These are phyloP conservation scores for Enteromius thamalakanensis DNA, from an alignment of 2,797 vertebrate genomes.

Conservation along the genomic window DNA sequence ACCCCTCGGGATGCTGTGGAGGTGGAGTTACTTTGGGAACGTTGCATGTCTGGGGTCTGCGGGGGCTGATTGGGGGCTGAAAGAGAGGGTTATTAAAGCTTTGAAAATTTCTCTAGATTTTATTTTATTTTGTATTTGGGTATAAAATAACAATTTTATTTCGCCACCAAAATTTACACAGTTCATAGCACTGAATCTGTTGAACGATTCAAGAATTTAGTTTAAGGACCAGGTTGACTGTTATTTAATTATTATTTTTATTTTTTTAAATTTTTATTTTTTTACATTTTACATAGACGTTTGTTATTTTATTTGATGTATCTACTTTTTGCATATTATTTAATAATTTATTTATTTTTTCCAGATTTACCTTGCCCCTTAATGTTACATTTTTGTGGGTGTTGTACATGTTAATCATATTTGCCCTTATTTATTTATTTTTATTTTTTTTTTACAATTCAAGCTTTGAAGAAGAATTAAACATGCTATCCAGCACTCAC, in stretches of 20 bases:
- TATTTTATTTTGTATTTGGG: neutral
- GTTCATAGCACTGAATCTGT: neutral
- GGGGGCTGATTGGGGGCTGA: neutral
- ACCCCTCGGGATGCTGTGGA: slow-evolving; percentile 55
- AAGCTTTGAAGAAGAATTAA: neutral
- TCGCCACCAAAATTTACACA: neutral
- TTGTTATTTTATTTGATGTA: neutral
- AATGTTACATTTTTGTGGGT: neutral
- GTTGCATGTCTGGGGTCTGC: slow-evolving; percentile 7
- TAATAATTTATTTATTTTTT: too few relatives aligned
- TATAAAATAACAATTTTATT: neutral
- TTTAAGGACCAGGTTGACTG: neutral
- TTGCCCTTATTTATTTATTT: too few relatives aligned
- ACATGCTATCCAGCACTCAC: neutral
- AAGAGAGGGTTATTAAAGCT: slow-evolving; percentile 11
- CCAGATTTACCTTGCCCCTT: neutral
- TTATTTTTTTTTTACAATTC: neutral
- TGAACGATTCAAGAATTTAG: neutral
- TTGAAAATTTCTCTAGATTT: slow-evolving; percentile 7
- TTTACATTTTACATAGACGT: neutral
- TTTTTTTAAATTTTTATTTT: neutral
- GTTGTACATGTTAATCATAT: neutral
- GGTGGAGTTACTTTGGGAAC: slow-evolving; percentile 17
- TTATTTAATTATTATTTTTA: too few relatives aligned
- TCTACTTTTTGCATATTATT: neutral